These are phyloP conservation scores for Saxidomus purpurata DNA, from an alignment of 1,140 invertebrate genomes.

Conservation along the genomic window DNA sequence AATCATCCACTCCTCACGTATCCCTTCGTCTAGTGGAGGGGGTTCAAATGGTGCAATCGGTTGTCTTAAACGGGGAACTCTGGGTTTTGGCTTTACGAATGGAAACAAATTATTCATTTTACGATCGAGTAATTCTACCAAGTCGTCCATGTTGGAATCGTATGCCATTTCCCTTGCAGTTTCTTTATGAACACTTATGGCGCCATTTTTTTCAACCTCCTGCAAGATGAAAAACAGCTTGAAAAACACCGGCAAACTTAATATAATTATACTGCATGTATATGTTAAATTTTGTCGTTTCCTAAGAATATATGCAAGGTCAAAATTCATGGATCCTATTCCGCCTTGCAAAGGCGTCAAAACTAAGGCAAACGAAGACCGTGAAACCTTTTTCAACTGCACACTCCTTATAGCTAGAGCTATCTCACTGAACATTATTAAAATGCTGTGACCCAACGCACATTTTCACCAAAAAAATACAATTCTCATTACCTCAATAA, in stretches of 20 bases:
- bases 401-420: no score
- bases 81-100: constrained; percentile 70
- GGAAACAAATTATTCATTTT: constrained; percentile 75
- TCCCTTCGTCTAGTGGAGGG: constrained; percentile 27
- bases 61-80: constrained; percentile 63
- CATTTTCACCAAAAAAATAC: no score
- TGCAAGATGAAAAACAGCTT: no score
- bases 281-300: not conserved
- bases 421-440: no score
- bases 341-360: no score
- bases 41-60: constrained; percentile 57
- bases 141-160: constrained; percentile 75
- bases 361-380: no score
- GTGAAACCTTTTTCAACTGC: no score
- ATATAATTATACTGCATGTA: not conserved
- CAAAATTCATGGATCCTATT: no score
- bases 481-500: no score
- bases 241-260: no score
- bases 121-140: constrained; percentile 82
- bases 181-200: constrained; percentile 70
- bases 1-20: constrained; percentile 14
- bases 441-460: no score
- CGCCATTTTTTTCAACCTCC: constrained; percentile 52
- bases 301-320: not conserved
- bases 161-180: constrained; percentile 83